phyloP scores from a whole-genome alignment of 2,113 vertebrate genomes.

The Pristiophorus japonicus region DNA sequence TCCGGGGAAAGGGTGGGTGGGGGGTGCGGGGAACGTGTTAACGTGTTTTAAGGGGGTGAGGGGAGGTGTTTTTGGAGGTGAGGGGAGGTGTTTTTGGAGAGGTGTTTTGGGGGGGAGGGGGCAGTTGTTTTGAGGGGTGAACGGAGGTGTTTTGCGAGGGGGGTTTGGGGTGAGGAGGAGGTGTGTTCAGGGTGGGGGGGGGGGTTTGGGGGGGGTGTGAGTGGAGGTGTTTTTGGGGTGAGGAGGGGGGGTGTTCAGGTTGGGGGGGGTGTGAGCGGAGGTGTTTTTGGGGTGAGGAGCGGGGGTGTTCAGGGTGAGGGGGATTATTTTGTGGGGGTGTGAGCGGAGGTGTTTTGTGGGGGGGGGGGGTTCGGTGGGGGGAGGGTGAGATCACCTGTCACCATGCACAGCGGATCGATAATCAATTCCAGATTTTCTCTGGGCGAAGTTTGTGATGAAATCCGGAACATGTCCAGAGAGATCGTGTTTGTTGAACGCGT shows the following conservation, averaged over 20 bases:
- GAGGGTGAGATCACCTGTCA: not conserved
- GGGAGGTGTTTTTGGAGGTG: not conserved
- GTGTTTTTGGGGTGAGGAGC: too few species aligned
- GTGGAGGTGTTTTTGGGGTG: not conserved
- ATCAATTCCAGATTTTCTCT: not conserved
- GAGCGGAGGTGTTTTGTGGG: not conserved
- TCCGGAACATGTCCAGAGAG: not conserved
- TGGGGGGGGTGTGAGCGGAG: too few species aligned
- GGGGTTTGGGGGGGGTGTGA: too few species aligned
- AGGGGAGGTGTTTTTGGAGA: too few species aligned
- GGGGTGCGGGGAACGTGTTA: too few species aligned
- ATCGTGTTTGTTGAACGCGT: not conserved
- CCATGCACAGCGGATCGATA: not conserved
- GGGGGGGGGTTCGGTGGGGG: too few species aligned
- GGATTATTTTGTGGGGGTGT: not conserved
- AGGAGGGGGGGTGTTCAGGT: too few species aligned
- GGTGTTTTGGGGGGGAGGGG: too few species aligned
- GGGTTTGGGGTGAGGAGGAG: not conserved
- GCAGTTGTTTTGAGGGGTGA: not conserved
- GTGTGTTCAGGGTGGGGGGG: too few species aligned
- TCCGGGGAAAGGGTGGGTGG: too few species aligned
- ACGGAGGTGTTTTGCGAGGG: not conserved
- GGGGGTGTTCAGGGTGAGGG: not conserved
- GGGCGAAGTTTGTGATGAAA: not conserved
- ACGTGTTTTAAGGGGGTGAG: too few species aligned